These are phyloP conservation scores for Procambarus clarkii DNA, from an alignment of 1,140 invertebrate genomes.

Conservation along the genomic window DNA sequence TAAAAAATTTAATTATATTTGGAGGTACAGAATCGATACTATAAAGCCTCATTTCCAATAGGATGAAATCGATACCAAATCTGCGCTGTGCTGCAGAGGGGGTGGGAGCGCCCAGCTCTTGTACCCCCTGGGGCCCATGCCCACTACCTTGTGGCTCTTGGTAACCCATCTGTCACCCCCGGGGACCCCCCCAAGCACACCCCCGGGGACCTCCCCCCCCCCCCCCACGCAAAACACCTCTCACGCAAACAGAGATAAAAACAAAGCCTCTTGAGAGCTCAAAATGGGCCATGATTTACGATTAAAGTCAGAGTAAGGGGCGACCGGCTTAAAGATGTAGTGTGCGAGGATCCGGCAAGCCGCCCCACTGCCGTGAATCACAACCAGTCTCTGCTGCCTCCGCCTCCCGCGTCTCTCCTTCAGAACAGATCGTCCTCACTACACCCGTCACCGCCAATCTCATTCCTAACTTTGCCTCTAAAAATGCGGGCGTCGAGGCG, in stretches of 20 bases:
- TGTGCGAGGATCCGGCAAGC: neutral
- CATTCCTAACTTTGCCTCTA: too few relatives aligned
- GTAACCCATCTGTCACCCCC: neutral
- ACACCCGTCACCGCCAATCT: too few relatives aligned
- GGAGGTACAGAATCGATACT: neutral
- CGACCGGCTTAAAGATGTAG: conserved; percentile 16
- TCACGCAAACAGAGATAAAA: neutral
- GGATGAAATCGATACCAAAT: neutral
- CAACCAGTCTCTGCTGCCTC: neutral
- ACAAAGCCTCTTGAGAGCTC: neutral
- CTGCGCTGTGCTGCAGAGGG: neutral
- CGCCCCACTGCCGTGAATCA: neutral
- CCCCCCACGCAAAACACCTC: too few relatives aligned
- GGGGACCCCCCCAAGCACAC: neutral
- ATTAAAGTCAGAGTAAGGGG: conserved; percentile 7
- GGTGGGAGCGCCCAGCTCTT: too few relatives aligned
- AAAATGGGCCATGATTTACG: conserved; percentile 16
- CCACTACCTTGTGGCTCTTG: neutral
- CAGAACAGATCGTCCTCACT: too few relatives aligned
- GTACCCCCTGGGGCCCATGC: neutral
- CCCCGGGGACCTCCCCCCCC: too few relatives aligned
- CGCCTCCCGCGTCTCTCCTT: neutral
- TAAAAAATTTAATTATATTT: neutral
- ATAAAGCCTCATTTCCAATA: neutral
- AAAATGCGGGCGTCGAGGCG: too few relatives aligned